Conservation (phyloP, 2,888 invertebrate genomes). For the Trachelus troglodyta region DNA sequence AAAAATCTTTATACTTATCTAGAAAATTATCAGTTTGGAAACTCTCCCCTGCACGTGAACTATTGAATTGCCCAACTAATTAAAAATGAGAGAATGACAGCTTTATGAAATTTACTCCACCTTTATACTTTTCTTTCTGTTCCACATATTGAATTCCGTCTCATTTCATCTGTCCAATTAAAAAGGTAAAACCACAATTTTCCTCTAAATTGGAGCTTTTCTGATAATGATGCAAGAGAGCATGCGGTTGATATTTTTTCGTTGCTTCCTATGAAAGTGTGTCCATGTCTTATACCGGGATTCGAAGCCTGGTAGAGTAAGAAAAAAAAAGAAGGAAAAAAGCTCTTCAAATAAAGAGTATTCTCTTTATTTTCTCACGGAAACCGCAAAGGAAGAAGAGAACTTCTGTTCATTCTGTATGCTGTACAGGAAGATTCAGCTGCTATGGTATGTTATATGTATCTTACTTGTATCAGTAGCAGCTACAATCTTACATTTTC, state of each 20-base stretch:
- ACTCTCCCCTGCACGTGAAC: not conserved
- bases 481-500: not conserved
- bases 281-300: not conserved
- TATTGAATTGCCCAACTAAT: not conserved
- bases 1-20: not conserved
- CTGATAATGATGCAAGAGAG: not conserved
- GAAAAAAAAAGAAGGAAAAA: not conserved
- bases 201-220: not conserved
- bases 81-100: not conserved
- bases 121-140: not conserved
- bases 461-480: not conserved
- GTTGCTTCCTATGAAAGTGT: not conserved
- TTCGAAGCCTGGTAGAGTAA: not conserved
- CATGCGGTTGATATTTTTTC: not conserved
- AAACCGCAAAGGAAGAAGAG: not conserved
- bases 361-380: not conserved
- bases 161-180: not conserved
- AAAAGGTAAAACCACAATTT: not conserved
- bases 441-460: not conserved
- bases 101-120: not conserved
- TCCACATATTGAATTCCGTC: not conserved
- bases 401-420: not conserved
- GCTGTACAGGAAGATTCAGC: not conserved
- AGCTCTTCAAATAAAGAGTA: not conserved
- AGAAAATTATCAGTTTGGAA: not conserved